Base-by-base conservation (phyloP, 2,888 invertebrate genomes). In the Diloba caeruleocephala region DNA sequence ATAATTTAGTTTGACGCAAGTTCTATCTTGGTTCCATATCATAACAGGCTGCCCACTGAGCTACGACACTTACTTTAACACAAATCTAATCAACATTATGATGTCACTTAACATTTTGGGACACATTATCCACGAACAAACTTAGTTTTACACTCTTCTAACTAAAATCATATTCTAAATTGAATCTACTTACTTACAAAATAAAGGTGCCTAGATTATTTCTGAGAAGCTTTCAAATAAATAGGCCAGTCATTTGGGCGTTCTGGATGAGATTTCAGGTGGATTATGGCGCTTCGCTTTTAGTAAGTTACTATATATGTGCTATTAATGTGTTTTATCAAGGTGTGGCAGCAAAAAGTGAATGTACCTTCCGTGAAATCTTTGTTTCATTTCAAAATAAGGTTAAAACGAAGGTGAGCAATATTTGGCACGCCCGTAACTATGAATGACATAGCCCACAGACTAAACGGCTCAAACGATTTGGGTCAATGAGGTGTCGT, bases 1-100 rank as follows among this genome's bases (percentile, higher is more conserved):
- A 36, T 26, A 44, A 34, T 53, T 39, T 21, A 26, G 12, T 10
- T 14, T 31, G 12, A n/a, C 44, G 5, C 19, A 9, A 14, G 32
- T 36, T 23, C 9, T 21, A 34, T 2, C 10, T 44, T 32, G 23
- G 42, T 65, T 34, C 9, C 5, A 13, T 21, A 46, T 25, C 21
- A 46, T 28, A 39, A 17, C 33, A 4, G 13, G 3, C 13, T 17
- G 1, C 26, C 1, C 23, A 6, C 19, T 6, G 10, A 43, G 51
- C 29, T 39, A 10, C 14, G 37, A 29, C 41, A 36, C 14, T 31
- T 42, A 10, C 33, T 31, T 10, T 19, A 43, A 36, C 41, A 32
- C 26, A 54, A 44, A 64, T 67, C 44, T 64, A 52, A 67, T 69
- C 64, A 69, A 48, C 51, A 43, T 54, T 44, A 55, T 44, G 45